A percentile compares a stretch with the other conserved stretches of the same genome.
Evolutionary conservation across 2,888 invertebrate species (phyloP).

Genomic region (Lysandra coridon): DNA sequence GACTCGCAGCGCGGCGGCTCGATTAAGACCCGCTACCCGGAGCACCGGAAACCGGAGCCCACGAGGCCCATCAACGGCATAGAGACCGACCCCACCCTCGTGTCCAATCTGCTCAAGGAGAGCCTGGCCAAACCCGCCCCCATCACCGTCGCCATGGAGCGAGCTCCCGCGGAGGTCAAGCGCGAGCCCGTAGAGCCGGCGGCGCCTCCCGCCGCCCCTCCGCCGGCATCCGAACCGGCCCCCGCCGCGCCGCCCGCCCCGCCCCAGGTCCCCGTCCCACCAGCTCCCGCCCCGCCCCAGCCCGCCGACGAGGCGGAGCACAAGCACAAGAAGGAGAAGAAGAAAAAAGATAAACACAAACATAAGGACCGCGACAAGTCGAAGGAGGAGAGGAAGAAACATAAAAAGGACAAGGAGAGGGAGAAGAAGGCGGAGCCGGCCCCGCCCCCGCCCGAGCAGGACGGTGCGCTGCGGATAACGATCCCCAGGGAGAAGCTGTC

Average conservation of each 20-base stretch:
- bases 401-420: conserved; percentile 83
- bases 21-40: conserved; percentile 62
- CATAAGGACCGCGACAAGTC: conserved; percentile 88
- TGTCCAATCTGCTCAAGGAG: conserved; percentile 85
- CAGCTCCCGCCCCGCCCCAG: conserved; percentile 43
- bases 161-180: conserved; percentile 59
- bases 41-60: conserved; percentile 62
- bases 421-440: conserved; percentile 57
- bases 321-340: conserved; percentile 83
- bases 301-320: conserved; percentile 58
- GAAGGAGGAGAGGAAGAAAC: conserved; percentile 86
- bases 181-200: conserved; percentile 56
- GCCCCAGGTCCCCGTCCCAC: conserved; percentile 44
- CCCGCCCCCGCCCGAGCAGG: conserved; percentile 43
- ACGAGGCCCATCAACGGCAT: conserved; percentile 81
- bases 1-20: conserved; percentile 72
- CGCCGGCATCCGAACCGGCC: conserved; percentile 42
- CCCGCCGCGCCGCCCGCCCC: conserved; percentile 37
- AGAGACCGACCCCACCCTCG: conserved; percentile 86
- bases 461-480: conserved; percentile 65
- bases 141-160: conserved; percentile 67
- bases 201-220: conserved; percentile 37
- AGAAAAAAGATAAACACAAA: conserved; percentile 90
- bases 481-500: conserved; percentile 70
- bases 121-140: conserved; percentile 77